Evolutionary conservation across 2,113 vertebrate species (phyloP), one percentile per base, ranked within the genome.

Genomic region (Eleginops maclovinus): DNA sequence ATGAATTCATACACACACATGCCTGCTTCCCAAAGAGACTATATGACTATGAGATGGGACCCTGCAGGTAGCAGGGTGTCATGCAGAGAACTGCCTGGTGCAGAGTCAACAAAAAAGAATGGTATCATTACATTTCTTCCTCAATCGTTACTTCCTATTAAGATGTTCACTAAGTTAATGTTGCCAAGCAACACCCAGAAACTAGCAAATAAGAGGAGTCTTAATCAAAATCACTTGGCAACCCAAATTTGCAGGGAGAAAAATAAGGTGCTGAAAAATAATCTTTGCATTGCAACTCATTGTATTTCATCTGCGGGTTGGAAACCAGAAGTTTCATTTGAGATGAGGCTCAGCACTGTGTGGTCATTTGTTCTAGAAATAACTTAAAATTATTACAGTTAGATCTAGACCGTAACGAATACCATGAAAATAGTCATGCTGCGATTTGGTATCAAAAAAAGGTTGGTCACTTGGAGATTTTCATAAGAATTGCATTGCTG

Each of bases 171-270:
- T 21, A 64, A 88, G 61, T 81, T 81, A 80, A 85, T 81, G 84
- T 91, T 89, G 80, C 89, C 85, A 86, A 74, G 87, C 88, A 91
- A 91, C 85, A 88, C 84, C 84, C 79, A 86, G 73, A 84, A 49
- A 44, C 22, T 36, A 84, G 71, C 54, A 65, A 75, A 41, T 55
- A 13, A 65, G 44, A n/a, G 49, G 59, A 77, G 63, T 19, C 79
- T 69, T 16, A 66, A 70, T 47, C 76, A 71, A 73, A 56, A 74
- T 73, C 67, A 79, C 70, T 67, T 82, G 71, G 81, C 81, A 83
- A 62, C 67, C 49, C 16, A 22, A 9, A 75, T 70, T 31, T 70
- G 16, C 54, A 74, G 41, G 1, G 43, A 75, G 44, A n/a, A n/a
- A n/a, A n/a, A n/a, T n/a, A n/a, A n/a, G n/a, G n/a, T n/a, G n/a